Conservation (phyloP, 2,888 invertebrate species). For the Criorhina ranunculi region DNA sequence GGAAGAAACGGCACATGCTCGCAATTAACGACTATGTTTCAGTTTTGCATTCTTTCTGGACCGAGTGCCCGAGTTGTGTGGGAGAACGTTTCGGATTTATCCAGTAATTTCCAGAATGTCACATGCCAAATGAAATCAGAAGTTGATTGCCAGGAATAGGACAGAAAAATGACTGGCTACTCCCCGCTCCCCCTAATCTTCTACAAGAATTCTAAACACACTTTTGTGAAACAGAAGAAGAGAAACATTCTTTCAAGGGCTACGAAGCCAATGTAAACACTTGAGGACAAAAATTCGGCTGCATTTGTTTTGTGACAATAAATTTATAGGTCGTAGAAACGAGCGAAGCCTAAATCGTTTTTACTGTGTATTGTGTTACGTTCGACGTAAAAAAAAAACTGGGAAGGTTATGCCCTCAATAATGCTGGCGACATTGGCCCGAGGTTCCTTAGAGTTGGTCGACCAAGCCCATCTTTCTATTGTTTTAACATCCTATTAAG, state of each 20-base stretch:
- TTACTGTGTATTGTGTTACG: neutral
- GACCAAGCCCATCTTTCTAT: conserved; percentile 54
- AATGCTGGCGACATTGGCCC: neutral
- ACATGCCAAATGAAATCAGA: conserved; percentile 8
- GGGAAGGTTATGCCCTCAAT: conserved; percentile 29
- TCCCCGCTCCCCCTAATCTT: neutral
- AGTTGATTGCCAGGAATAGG: neutral
- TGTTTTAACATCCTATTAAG: conserved; percentile 45
- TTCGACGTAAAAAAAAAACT: neutral
- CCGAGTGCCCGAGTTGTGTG: neutral
- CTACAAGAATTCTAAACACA: conserved; percentile 24
- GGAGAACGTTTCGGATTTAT: conserved; percentile 18
- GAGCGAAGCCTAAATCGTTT: conserved; percentile 23
- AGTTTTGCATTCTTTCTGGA: neutral
- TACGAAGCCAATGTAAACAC: neutral
- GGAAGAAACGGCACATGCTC: conserved; percentile 40
- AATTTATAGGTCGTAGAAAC: conserved; percentile 17
- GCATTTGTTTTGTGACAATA: conserved; percentile 37
- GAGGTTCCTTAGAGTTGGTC: conserved; percentile 1
- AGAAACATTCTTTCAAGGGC: neutral
- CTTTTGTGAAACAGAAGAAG: neutral
- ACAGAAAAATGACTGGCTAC: neutral
- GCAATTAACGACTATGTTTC: conserved; percentile 15
- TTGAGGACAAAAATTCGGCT: conserved; percentile 17
- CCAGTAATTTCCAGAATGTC: neutral